phyloP scores from a whole-genome alignment of 23 tunicate genomes.

The Trididemnum nubilum region DNA sequence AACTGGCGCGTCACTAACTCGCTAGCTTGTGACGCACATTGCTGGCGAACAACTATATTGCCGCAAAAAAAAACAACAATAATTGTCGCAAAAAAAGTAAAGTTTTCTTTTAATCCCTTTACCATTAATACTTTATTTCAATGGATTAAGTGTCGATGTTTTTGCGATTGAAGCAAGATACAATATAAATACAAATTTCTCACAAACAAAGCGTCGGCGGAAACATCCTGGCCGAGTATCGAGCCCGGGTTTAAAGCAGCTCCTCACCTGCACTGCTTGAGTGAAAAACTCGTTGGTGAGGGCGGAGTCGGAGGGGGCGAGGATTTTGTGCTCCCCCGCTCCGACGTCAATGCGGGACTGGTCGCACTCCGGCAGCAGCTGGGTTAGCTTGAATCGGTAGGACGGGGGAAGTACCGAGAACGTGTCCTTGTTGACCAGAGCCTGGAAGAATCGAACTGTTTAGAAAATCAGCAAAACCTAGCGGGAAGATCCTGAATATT shows the following conservation, averaged over 20 bases:
- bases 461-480: background rate
- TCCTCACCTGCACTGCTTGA: slow-evolving; percentile 78
- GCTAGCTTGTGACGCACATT: background rate
- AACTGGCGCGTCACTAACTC: too few species aligned
- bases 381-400: slow-evolving; percentile 72
- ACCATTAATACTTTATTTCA: too few species aligned
- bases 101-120: too few species aligned
- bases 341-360: slow-evolving; percentile 18
- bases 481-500: too few species aligned
- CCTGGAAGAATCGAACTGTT: slow-evolving; percentile 42
- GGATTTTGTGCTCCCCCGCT: slow-evolving; percentile 43
- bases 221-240: too few species aligned
- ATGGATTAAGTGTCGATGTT: too few species aligned
- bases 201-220: too few species aligned
- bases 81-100: too few species aligned
- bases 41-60: background rate
- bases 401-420: slow-evolving; percentile 75
- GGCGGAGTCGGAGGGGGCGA: slow-evolving; percentile 57
- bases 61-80: too few species aligned
- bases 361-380: slow-evolving; percentile 74
- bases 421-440: slow-evolving; percentile 66
- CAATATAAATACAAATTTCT: too few species aligned
- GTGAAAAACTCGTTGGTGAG: slow-evolving; percentile 88
- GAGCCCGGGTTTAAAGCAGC: too few species aligned
- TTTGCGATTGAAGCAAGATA: too few species aligned